Evolutionary conservation across 2,797 vertebrate genomes (phyloP), one percentile per base, ranked within the genome.

Genomic region (Myripristis murdjan): DNA sequence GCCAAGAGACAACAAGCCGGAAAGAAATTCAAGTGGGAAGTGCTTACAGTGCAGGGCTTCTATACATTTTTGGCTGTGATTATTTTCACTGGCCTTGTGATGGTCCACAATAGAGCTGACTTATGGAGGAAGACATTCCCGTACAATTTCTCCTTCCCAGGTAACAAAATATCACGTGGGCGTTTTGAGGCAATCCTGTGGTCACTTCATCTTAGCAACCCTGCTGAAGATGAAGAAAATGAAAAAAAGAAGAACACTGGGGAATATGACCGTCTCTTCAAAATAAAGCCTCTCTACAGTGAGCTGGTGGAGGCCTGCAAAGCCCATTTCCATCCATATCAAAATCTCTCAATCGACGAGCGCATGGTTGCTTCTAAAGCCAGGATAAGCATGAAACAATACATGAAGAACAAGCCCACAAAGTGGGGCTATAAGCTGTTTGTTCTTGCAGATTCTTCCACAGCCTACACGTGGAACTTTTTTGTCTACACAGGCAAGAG

Each of bases 321-420:
- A 12, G 23, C 24, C 12, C 3, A 46, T 22, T 71, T 54, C 22
- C 68, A 77, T 2, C 68, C 68, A 14, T 8, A 20, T 7, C 28
- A 55, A 9, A 18, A 77, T 49, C 12, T 76, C 16, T 33, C 46
- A 4, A n/a, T 71, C 7, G 68, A 72, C 61, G 62, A 77, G 47
- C 54, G 61, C 16, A 71, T 62, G 60, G 53, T 66, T 15, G 54
- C 55, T 3, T 44, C 9, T 26, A 77, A 72, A 23, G 33, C 60
- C 7, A 8, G 18, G 1, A 41, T 60, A 4, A 53, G 41, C 1
- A 35, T 69, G 6, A 80, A 65, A 0, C 73, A 54, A n/a, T 60
- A 77, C 11, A 53, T 49, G 8, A 72, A 61, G 18, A 39, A 62
- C 23, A 68, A 72, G 26, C 58, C 41, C 1, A 64, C 61, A 23